Evolutionary conservation across 2,888 invertebrate species (phyloP), one percentile per base, ranked within the genome.

Genomic region (Aquatica leii): DNA sequence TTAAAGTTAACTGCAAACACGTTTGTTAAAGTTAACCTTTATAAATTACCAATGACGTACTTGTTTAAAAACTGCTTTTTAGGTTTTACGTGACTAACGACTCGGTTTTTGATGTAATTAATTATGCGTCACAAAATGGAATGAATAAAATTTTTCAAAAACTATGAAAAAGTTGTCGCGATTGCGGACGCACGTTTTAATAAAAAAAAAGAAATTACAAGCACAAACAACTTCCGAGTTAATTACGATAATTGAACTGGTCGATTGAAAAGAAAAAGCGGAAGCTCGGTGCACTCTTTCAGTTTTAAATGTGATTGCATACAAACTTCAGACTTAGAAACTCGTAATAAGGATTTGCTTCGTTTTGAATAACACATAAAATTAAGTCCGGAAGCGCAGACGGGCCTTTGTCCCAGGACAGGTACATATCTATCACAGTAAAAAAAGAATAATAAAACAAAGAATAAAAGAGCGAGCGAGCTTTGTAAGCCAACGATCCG

Each of bases 291-390:
- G 67, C 55, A 64, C 68, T 72, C 70, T 72, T 72, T 72, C 70
- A 65, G 67, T 69, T 70, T 66, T 65, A 69, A 73, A 74, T 69
- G 71, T 70, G 72, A 75, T 74, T 75, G 74, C 73, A 71, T 60
- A 64, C 69, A 66, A 74, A 71, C 68, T 74, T 74, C 70, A 65
- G 66, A 60, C 51, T 60, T 60, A 60, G 57, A 58, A 67, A 69
- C 66, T 70, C 72, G 70, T 73, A 73, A 75, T 70, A 71, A 69
- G 71, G 72, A 73, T 72, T 67, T 66, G 65, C 61, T 54, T 58
- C 70, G 71, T 74, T 73, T 74, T 73, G 72, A 77, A 77, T 76
- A 76, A 76, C 75, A 76, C 76, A 77, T 78, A 77, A 78, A 78
- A 77, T 77, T 77, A 77, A 77, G 69, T 73, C 72, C 67, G 24